Conservation (phyloP, 2,888 invertebrate species). For the Heliconius cydno region DNA sequence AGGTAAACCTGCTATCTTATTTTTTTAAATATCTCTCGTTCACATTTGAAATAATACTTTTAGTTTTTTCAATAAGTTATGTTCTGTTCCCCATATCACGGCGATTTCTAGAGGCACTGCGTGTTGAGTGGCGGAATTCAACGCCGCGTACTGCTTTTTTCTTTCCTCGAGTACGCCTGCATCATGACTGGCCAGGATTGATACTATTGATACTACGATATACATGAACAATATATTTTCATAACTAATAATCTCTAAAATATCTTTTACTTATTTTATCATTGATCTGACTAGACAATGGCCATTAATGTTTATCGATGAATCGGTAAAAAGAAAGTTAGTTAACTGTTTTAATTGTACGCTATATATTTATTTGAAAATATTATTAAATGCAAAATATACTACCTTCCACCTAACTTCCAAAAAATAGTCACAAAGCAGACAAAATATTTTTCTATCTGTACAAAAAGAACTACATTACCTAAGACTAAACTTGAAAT, state of each 20-base stretch:
- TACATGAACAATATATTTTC: background rate
- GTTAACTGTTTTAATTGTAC: conserved; percentile 12
- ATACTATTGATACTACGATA: background rate
- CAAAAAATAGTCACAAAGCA: background rate
- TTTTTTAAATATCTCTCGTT: no score
- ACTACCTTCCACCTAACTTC: background rate
- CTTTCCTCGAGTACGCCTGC: no score
- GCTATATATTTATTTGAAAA: background rate
- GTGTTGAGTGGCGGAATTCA: no score
- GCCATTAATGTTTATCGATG: conserved; percentile 34
- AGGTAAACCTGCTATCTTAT: background rate
- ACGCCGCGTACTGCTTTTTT: no score
- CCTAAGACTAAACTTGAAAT: no score
- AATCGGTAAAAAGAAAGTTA: conserved; percentile 38
- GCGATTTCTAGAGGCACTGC: no score
- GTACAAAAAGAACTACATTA: no score
- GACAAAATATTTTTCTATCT: no score
- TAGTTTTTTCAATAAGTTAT: background rate
- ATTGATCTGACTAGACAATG: conserved; percentile 30
- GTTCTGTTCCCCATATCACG: no score
- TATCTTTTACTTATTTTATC: conserved; percentile 44
- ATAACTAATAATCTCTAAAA: conserved; percentile 37
- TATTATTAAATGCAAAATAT: background rate
- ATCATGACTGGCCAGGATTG: no score
- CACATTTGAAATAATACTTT: background rate